Evolutionary conservation across 2,797 vertebrate genomes (phyloP), one percentile per base, ranked within the genome.

Genomic region (Myoxocephalus aenaeus): DNA sequence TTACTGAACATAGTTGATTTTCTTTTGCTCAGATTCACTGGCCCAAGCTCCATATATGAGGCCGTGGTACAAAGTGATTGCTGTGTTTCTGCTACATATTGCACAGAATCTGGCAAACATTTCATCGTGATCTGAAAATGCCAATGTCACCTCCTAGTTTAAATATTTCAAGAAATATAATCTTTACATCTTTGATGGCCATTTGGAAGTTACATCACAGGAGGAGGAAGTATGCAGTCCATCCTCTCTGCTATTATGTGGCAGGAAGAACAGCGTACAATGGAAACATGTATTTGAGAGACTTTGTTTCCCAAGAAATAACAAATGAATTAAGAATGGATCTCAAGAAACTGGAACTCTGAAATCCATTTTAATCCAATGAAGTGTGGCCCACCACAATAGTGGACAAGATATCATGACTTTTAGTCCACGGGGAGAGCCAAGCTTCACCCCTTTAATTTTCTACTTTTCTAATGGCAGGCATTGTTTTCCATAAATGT

Each of bases 81-180:
- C 40, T 46, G 7, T 38, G n/a, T 65, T 25, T n/a, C n/a, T 34
- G 67, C 36, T 77, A 20, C 12, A 40, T 32, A 62, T 48, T 74
- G 48, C 58, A 59, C 48, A 62, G 63, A 67, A 70, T 72, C 17
- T 22, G 10, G 17, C 40, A 54, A 38, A 17, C 40, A 50, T 61
- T 72, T 69, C 48, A 70, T 10, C 5, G 22, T 36, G 68, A 81
- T 75, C 53, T 5, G 10, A 69, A 75, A 61, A n/a, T 40, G 65
- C 36, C 48, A 32, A 12, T 25, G 69, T 48, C 29, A 57, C 6
- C 65, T 38, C 50, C 5, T 14, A 27, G 73, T 58, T 68, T 57
- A 14, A 25, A 62, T 64, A 82, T 54, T 63, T 73, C 27, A 51
- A 27, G 0, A 13, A 15, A 25, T n/a, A 56, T 36, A 34, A 12